Conservation (phyloP, 2,888 invertebrate species). For the Argynnis bischoffii region DNA sequence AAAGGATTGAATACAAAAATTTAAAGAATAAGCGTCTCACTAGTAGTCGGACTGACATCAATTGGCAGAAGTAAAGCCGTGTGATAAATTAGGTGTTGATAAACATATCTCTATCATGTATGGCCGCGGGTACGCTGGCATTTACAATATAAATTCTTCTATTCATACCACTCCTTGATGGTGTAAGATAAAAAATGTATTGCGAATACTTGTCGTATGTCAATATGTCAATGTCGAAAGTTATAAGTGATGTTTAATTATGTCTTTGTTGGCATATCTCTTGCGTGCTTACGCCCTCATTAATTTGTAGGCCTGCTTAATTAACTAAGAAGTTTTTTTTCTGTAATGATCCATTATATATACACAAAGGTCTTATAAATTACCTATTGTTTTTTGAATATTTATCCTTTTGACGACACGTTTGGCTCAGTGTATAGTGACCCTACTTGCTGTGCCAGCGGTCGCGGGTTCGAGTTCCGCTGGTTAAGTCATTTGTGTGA, state of each 20-base stretch:
- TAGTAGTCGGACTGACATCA: too few species aligned
- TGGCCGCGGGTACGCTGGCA: slow-evolving; percentile 1
- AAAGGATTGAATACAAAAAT: too few species aligned
- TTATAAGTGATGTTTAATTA: not conserved
- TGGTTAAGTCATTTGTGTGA: too few species aligned
- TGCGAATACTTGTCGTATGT: slow-evolving; percentile 23
- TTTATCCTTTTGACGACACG: too few species aligned
- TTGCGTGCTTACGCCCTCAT: not conserved
- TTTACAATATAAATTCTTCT: slow-evolving; percentile 23
- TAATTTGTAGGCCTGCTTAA: not conserved
- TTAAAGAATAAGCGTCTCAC: too few species aligned
- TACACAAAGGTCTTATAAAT: too few species aligned
- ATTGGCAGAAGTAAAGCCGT: slow-evolving; percentile 10
- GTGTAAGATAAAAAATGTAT: slow-evolving; percentile 15
- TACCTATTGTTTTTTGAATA: too few species aligned
- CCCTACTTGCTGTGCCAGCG: too few species aligned
- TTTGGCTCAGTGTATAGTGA: too few species aligned
- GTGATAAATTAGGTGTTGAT: slow-evolving; percentile 28
- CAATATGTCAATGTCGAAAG: slow-evolving; percentile 18
- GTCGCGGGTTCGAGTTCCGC: too few species aligned
- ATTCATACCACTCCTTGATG: slow-evolving; percentile 7
- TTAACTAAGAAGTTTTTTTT: not conserved
- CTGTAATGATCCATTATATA: too few species aligned
- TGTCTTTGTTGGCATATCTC: slow-evolving; percentile 5
- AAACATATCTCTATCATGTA: slow-evolving; percentile 21